Evolutionary conservation across 2,797 vertebrate genomes (phyloP).

Genomic region (Phrynocephalus forsythii): DNA sequence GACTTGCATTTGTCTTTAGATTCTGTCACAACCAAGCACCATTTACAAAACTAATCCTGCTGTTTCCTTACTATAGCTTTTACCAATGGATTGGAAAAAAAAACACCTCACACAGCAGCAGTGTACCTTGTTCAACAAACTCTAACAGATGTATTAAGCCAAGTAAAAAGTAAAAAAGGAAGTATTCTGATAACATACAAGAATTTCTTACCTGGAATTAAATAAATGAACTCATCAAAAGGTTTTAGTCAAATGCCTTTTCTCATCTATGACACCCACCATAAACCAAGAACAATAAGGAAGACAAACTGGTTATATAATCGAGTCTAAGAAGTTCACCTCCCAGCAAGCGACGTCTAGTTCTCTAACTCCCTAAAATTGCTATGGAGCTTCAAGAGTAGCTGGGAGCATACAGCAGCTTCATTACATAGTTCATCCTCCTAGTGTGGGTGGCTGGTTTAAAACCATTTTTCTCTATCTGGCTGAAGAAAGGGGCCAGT

Average conservation of each 20-base stretch:
- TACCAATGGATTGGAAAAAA: background rate
- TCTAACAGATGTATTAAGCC: background rate
- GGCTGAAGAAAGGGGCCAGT: background rate
- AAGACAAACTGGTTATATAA: slow-evolving; percentile 56
- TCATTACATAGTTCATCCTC: background rate
- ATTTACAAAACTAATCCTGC: background rate
- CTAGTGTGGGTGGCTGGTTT: background rate
- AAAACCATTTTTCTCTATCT: background rate
- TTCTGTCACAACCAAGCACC: background rate
- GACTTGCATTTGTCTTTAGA: background rate
- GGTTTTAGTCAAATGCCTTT: background rate
- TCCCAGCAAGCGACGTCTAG: background rate
- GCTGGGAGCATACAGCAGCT: background rate
- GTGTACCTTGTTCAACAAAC: background rate
- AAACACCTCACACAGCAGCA: background rate
- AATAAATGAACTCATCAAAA: slow-evolving; percentile 25
- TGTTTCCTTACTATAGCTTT: background rate
- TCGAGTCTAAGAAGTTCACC: slow-evolving; percentile 32
- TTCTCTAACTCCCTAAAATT: background rate
- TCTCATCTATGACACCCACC: slow-evolving; percentile 13
- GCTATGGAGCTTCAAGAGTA: background rate
- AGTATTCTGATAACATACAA: slow-evolving; percentile 49
- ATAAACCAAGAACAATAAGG: slow-evolving; percentile 29
- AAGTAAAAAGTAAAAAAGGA: slow-evolving; percentile 43
- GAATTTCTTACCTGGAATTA: slow-evolving; percentile 55